A percentile compares a stretch with the other conserved stretches of the same genome.
Evolutionary conservation across 2,888 invertebrate genomes (phyloP).

Genomic region (Volucella bombylans): DNA sequence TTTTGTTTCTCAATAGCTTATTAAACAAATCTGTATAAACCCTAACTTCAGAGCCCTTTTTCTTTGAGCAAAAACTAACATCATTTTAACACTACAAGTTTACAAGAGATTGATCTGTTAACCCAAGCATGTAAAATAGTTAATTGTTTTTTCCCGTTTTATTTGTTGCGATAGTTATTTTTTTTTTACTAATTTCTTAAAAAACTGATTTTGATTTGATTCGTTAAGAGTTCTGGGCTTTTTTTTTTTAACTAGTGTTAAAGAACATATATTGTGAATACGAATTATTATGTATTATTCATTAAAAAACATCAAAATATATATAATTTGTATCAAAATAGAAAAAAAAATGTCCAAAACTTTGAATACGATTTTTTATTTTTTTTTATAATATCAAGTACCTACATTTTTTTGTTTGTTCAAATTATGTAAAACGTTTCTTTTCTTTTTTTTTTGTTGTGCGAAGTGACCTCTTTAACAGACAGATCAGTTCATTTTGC

Average conservation of each 20-base stretch:
- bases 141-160: constrained; percentile 48
- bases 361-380: constrained; percentile 81
- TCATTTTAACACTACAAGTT: constrained; percentile 57
- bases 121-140: constrained; percentile 68
- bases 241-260: constrained; percentile 63
- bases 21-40: constrained; percentile 29
- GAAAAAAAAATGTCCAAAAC: constrained; percentile 82
- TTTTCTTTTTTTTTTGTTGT: constrained; percentile 73
- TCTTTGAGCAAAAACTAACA: constrained; percentile 63
- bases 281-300: constrained; percentile 26
- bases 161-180: constrained; percentile 19
- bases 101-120: constrained; percentile 9
- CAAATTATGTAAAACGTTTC: constrained; percentile 69
- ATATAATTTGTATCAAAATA: constrained; percentile 61
- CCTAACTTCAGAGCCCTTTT: constrained; percentile 68
- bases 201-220: constrained; percentile 52
- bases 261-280: constrained; percentile 57
- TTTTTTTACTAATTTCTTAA: constrained; percentile 60
- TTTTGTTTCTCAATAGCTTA: constrained; percentile 43
- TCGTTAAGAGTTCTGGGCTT: constrained; percentile 72
- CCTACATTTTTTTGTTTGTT: constrained; percentile 66
- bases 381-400: constrained; percentile 54
- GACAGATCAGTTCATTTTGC: constrained; percentile 28
- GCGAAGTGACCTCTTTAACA: constrained; percentile 22
- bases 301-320: constrained; percentile 66